Percentiles rank a stretch among this genome's conserved stretches.
Evolutionary conservation across 2,888 invertebrate species (phyloP).

Genomic region (Philonicus albiceps): DNA sequence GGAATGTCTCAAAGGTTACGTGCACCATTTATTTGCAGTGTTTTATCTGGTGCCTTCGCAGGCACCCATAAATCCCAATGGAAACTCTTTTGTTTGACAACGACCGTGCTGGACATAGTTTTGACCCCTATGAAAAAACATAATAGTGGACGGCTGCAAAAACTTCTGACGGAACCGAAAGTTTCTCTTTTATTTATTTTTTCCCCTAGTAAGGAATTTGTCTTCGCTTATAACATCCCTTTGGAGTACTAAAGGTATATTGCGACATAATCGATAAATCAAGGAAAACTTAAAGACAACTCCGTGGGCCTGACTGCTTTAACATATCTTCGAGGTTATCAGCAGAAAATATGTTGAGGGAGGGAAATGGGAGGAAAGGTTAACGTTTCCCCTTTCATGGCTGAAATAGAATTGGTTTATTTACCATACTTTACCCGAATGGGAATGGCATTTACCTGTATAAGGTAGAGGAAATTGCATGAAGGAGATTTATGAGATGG

Average conservation of each 20-base stretch:
- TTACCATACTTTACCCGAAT: not conserved
- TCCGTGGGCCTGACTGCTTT: not conserved
- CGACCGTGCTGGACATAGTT: not conserved
- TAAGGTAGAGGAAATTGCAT: not conserved
- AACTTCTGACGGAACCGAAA: not conserved
- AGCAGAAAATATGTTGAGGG: not conserved
- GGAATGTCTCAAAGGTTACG: not conserved
- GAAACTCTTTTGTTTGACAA: not conserved
- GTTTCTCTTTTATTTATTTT: not conserved
- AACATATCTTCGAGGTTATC: not conserved
- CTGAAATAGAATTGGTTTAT: not conserved
- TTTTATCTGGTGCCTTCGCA: not conserved
- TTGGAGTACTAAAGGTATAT: not conserved
- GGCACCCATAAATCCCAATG: not conserved
- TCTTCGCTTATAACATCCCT: not conserved
- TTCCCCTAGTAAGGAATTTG: not conserved
- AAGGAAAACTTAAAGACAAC: not conserved
- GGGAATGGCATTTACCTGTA: not conserved
- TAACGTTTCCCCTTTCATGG: not conserved
- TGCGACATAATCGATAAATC: not conserved
- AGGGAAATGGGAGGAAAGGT: not conserved
- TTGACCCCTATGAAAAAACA: not conserved
- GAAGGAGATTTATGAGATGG: not conserved
- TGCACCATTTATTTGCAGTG: not conserved
- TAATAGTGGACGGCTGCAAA: not conserved